Conservation (phyloP, 2,888 invertebrate species). For the Tetrapedia diversipes region DNA sequence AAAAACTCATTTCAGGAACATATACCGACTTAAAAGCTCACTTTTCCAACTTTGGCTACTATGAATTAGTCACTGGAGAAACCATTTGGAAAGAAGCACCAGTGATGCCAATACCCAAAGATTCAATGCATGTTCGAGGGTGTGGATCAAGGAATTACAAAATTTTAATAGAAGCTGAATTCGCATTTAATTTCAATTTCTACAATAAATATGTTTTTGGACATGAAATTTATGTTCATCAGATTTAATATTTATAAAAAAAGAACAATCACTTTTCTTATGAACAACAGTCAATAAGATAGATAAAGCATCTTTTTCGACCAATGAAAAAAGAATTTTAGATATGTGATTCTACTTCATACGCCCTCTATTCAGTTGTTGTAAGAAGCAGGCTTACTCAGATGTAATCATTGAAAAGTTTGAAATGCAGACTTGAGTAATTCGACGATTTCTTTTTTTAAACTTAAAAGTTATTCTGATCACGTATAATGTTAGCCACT, state of each 20-base stretch:
- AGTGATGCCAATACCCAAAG: constrained; percentile 61
- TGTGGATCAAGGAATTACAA: constrained; percentile 21
- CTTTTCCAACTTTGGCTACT: constrained; percentile 46
- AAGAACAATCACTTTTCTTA: not conserved
- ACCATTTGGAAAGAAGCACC: constrained; percentile 71
- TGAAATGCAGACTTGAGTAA: not conserved
- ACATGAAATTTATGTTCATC: no score
- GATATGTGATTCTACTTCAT: not conserved
- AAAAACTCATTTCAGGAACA: constrained; percentile 64
- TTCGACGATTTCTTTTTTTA: not conserved
- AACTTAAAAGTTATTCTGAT: no score
- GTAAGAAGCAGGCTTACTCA: not conserved
- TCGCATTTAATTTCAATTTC: not conserved
- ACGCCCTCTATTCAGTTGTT: not conserved
- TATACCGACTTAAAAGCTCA: constrained; percentile 57
- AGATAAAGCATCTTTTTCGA: not conserved
- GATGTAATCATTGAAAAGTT: not conserved
- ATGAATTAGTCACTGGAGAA: constrained; percentile 70
- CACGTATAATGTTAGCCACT: no score
- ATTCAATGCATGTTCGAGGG: constrained; percentile 25
- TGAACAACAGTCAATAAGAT: not conserved
- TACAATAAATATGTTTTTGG: not conserved
- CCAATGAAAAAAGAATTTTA: constrained; percentile 6
- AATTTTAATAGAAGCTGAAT: not conserved
- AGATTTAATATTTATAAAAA: not conserved